Conservation (phyloP, 2,888 invertebrate genomes). For the Clivina fossor region DNA sequence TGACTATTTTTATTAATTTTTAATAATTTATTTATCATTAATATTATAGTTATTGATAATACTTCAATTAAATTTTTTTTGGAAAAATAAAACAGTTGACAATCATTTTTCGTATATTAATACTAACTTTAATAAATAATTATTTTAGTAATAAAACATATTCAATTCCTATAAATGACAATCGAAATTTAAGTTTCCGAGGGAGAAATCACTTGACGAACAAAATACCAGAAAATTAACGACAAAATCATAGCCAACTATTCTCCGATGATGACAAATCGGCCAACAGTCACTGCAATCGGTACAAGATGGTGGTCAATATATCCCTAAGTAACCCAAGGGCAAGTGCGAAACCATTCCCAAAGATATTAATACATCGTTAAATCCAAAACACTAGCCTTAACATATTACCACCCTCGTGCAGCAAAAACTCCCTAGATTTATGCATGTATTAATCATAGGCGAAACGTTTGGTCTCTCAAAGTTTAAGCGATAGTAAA, state of each 20-base stretch:
- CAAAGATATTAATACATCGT: constrained; percentile 31
- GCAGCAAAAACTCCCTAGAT: constrained; percentile 21
- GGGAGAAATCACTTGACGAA: no score
- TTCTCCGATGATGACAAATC: constrained; percentile 20
- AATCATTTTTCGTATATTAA: no score
- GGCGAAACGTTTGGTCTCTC: not conserved
- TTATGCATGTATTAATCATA: constrained; percentile 27
- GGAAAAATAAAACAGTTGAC: no score
- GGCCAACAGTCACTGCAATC: constrained; percentile 12
- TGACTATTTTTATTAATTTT: no score
- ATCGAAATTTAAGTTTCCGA: no score
- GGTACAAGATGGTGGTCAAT: constrained; percentile 24
- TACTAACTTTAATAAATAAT: no score
- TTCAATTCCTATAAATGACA: no score
- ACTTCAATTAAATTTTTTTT: no score
- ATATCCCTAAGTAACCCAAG: no score
- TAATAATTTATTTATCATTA: no score
- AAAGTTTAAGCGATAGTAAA: not conserved
- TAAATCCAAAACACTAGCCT: not conserved
- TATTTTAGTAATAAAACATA: no score
- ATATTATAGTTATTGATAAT: no score
- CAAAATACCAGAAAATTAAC: constrained; percentile 20
- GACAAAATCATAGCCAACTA: constrained; percentile 24
- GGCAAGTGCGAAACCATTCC: not conserved
- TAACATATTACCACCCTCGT: not conserved